Evolutionary conservation across 2,888 invertebrate genomes (phyloP), one percentile per base, ranked within the genome.

Genomic region (Drosophila ustulata): DNA sequence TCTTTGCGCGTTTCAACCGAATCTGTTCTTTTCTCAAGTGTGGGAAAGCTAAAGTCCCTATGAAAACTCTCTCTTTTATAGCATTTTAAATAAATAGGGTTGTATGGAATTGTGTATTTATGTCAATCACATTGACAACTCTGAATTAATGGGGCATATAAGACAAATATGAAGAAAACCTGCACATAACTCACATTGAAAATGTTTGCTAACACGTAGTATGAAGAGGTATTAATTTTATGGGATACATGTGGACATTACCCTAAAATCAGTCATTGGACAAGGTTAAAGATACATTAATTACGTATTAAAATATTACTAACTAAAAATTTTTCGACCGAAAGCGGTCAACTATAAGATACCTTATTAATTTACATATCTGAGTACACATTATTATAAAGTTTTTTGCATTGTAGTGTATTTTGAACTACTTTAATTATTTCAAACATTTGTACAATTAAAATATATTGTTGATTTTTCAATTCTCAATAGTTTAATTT

Each of bases 111-210:
- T 34, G 65, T 58, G 26, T 47, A 34, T 51, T 62, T 66, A 65
- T 58, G 66, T 75, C 79, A 57, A 71, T 75, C 57, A 43, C 18
- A 30, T 53, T 45, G 75, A 66, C 66, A 79, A 50, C 39, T 55
- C 34, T 41, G 66, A 30, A 52, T 28, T 49, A 43, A 63, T 37
- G 43, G 11, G 58, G 11, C 1, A 18, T 37, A 11, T 5, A 37
- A 37, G 11, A 37, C 37, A 11, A 11, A 37, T n/a, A n/a, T 37
- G 4, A 37, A 13, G 30, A n/a, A 18, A 37, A 28, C n/a, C 23
- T 13, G 11, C 0, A 43, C 34, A 47, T 37, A 34, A 34, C 23
- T 53, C 28, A 41, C 46, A 53, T 18, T 18, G n/a, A 53, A 50
- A 11, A 32, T 25, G 55, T 62, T 62, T 55, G 53, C 1, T 32